Evolutionary conservation across 2,888 invertebrate species (phyloP).

Genomic region (Pyrrhia umbra): DNA sequence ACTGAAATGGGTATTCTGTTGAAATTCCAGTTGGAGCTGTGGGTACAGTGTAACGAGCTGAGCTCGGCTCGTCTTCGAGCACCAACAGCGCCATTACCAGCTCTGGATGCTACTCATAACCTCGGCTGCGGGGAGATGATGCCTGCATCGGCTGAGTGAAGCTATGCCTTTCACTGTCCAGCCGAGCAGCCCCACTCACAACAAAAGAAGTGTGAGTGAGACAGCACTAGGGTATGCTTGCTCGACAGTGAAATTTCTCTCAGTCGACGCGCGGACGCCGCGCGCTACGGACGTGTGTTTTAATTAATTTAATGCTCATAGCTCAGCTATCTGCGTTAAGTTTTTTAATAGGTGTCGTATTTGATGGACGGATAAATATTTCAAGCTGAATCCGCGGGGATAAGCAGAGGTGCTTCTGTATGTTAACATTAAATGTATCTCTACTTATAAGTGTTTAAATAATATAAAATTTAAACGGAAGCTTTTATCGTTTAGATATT

Average conservation of each 20-base stretch:
- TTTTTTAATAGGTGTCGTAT: constrained; percentile 34
- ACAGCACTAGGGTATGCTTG: constrained; percentile 66
- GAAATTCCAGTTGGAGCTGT: constrained; percentile 85
- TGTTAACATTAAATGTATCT: constrained; percentile 58
- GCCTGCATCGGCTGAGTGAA: constrained; percentile 77
- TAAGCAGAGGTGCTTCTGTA: constrained; percentile 65
- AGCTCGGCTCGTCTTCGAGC: constrained; percentile 85
- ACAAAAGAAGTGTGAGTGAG: constrained; percentile 69
- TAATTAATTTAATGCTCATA: constrained; percentile 53
- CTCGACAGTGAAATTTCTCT: constrained; percentile 70
- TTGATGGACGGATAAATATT: constrained; percentile 38
- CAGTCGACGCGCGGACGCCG: constrained; percentile 58
- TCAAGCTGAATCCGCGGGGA: constrained; percentile 48
- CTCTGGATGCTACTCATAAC: constrained; percentile 66
- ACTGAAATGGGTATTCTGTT: not conserved
- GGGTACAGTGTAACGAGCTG: constrained; percentile 88
- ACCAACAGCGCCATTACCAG: constrained; percentile 66
- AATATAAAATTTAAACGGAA: constrained; percentile 50
- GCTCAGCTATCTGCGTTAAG: constrained; percentile 55
- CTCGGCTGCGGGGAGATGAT: constrained; percentile 81
- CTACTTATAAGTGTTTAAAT: constrained; percentile 61
- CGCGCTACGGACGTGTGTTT: constrained; percentile 63
- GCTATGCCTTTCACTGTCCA: constrained; percentile 72
- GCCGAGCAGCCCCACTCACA: constrained; percentile 71
- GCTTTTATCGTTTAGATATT: constrained; percentile 37